A percentile compares a stretch with the other conserved stretches of the same genome.
Evolutionary conservation across 2,888 invertebrate genomes (phyloP).

Genomic region (Drymonia ruficornis): DNA sequence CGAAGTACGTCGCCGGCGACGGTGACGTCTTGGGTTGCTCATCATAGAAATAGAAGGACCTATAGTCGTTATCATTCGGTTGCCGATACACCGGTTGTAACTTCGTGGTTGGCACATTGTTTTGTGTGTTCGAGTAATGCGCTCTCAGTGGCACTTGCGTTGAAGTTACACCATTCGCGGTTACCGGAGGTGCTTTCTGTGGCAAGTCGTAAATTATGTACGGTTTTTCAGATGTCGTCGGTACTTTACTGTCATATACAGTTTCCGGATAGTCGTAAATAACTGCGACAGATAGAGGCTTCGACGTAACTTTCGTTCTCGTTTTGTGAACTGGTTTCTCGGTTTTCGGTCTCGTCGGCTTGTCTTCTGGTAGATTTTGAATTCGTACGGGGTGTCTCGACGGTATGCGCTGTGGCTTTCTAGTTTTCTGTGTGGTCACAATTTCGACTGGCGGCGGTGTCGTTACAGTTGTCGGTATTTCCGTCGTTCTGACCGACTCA

Average conservation of each 20-base stretch:
- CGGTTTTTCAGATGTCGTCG: slow-evolving; percentile 77
- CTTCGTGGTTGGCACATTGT: slow-evolving; percentile 82
- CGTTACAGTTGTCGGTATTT: slow-evolving; percentile 70
- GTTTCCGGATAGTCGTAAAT: slow-evolving; percentile 78
- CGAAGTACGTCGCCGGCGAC: slow-evolving; percentile 79
- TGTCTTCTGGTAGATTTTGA: slow-evolving; percentile 71
- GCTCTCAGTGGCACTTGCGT: slow-evolving; percentile 86
- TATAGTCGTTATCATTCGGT: slow-evolving; percentile 75
- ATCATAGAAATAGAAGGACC: slow-evolving; percentile 89
- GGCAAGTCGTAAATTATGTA: slow-evolving; percentile 81
- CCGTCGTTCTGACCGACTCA: slow-evolving; percentile 63
- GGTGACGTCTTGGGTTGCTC: slow-evolving; percentile 85
- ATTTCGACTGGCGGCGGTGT: slow-evolving; percentile 71
- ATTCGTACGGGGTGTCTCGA: slow-evolving; percentile 74
- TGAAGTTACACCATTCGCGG: slow-evolving; percentile 77
- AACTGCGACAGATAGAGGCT: slow-evolving; percentile 78
- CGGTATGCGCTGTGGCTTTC: slow-evolving; percentile 71
- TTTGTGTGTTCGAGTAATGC: slow-evolving; percentile 85
- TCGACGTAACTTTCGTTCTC: slow-evolving; percentile 78
- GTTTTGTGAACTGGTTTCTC: slow-evolving; percentile 77
- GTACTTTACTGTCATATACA: slow-evolving; percentile 71
- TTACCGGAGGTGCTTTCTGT: slow-evolving; percentile 60
- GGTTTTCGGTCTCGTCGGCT: slow-evolving; percentile 67
- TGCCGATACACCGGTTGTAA: slow-evolving; percentile 78
- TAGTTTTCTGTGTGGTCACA: slow-evolving; percentile 66